Conservation (phyloP, 2,113 vertebrate species). For the Upupa epops region DNA sequence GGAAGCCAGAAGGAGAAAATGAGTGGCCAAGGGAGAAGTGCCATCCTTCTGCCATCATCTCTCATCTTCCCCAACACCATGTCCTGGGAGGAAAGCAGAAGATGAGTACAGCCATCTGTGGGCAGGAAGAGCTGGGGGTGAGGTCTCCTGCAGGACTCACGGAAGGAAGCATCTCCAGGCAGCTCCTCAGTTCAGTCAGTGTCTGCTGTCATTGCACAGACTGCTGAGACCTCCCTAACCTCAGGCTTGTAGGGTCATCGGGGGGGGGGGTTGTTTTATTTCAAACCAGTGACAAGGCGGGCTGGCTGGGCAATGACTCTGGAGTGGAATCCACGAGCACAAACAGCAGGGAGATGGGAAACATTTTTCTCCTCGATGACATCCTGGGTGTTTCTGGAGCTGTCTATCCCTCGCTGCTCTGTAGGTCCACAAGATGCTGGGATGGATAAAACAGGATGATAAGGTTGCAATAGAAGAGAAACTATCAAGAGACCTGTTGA, state of each 20-base stretch:
- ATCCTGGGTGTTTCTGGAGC: conserved; percentile 40
- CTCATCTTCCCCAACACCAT: neutral
- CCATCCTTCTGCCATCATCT: neutral
- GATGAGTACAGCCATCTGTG: neutral
- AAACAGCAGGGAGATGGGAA: neutral
- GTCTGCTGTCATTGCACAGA: neutral
- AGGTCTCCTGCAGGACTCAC: neutral
- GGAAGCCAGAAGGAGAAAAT: neutral
- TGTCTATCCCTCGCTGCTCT: conserved; percentile 40
- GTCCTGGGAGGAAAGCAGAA: neutral
- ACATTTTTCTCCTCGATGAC: conserved; percentile 40
- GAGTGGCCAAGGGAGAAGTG: neutral
- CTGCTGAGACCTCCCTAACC: neutral
- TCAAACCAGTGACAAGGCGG: neutral
- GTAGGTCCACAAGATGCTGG: conserved; percentile 60
- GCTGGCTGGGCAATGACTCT: neutral
- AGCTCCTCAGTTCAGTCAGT: neutral
- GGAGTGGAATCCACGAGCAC: neutral
- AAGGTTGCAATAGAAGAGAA: conserved; percentile 49
- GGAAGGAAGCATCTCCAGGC: neutral
- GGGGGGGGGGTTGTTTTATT: neutral
- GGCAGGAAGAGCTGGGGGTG: neutral
- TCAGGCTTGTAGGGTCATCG: neutral
- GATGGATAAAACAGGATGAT: conserved; percentile 68
- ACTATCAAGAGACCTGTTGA: conserved; percentile 58